phyloP scores from a whole-genome alignment of 2,888 invertebrate genomes.

The Thysanoteuthis rhombus region DNA sequence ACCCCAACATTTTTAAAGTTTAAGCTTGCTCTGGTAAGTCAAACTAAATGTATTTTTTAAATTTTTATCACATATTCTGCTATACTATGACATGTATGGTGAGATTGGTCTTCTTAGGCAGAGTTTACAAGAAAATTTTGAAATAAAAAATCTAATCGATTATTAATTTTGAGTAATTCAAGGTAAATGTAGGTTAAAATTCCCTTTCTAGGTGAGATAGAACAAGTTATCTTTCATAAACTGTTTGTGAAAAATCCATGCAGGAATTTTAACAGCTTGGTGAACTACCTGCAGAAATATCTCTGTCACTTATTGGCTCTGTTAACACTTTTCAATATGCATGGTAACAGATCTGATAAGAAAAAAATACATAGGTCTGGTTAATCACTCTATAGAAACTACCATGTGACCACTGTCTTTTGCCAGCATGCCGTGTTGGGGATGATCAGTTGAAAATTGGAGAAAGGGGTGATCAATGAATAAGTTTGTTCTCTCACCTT shows the following conservation, averaged over 20 bases:
- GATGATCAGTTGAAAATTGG: too few relatives aligned
- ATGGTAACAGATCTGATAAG: too few relatives aligned
- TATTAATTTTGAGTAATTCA: not conserved
- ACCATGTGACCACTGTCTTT: too few relatives aligned
- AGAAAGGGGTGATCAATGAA: too few relatives aligned
- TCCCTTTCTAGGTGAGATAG: not conserved
- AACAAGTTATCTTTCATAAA: not conserved
- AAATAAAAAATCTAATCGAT: not conserved
- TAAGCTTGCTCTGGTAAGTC: conserved; percentile 67
- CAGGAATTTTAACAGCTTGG: not conserved
- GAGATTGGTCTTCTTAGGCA: not conserved
- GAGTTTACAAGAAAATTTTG: not conserved
- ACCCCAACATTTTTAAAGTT: conserved; percentile 68
- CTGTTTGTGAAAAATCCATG: not conserved
- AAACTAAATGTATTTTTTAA: not conserved
- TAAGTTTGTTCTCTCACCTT: too few relatives aligned
- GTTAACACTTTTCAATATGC: not conserved
- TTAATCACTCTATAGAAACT: too few relatives aligned
- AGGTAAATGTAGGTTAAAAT: not conserved
- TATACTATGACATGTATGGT: too few relatives aligned
- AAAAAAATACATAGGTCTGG: too few relatives aligned
- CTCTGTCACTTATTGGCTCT: not conserved
- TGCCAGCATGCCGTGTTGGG: too few relatives aligned
- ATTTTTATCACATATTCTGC: not conserved
- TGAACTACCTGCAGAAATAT: not conserved